phyloP scores from a whole-genome alignment of 2,888 invertebrate genomes.

The Mythimna albipuncta region DNA sequence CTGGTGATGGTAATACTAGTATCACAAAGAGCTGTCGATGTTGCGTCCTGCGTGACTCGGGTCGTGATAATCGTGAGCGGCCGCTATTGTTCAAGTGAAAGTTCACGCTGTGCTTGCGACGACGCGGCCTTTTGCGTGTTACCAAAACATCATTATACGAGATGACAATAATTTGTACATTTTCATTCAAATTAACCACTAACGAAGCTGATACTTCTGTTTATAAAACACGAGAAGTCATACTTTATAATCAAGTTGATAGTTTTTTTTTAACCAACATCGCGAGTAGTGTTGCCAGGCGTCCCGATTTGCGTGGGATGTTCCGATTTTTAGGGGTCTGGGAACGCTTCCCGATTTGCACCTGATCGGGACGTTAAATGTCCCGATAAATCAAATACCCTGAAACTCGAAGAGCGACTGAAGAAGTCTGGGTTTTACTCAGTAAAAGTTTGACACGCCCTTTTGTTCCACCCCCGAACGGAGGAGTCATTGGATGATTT shows the following conservation, averaged over 20 bases:
- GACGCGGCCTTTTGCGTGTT: conserved; percentile 80
- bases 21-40: conserved; percentile 65
- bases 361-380: too few species aligned
- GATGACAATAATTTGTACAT: conserved; percentile 62
- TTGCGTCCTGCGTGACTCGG: conserved; percentile 80
- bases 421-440: too few species aligned
- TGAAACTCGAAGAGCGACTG: too few species aligned
- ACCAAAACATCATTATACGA: conserved; percentile 74
- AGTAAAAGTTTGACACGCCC: too few species aligned
- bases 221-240: conserved; percentile 33
- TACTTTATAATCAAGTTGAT: conserved; percentile 6
- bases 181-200: conserved; percentile 49
- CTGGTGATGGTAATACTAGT: conserved; percentile 17
- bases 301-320: too few species aligned
- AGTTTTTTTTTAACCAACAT: not conserved
- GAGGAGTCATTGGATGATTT: too few species aligned
- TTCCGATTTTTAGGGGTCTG: too few species aligned
- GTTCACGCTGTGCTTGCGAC: conserved; percentile 79
- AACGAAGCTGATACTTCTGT: conserved; percentile 38
- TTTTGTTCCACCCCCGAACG: too few species aligned
- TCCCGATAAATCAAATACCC: too few species aligned
- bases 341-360: too few species aligned
- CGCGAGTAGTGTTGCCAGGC: too few species aligned
- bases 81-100: conserved; percentile 87
- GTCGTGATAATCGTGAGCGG: conserved; percentile 76